Evolutionary conservation across 2,113 vertebrate genomes (phyloP).

Genomic region (Pterocles orientalis): DNA sequence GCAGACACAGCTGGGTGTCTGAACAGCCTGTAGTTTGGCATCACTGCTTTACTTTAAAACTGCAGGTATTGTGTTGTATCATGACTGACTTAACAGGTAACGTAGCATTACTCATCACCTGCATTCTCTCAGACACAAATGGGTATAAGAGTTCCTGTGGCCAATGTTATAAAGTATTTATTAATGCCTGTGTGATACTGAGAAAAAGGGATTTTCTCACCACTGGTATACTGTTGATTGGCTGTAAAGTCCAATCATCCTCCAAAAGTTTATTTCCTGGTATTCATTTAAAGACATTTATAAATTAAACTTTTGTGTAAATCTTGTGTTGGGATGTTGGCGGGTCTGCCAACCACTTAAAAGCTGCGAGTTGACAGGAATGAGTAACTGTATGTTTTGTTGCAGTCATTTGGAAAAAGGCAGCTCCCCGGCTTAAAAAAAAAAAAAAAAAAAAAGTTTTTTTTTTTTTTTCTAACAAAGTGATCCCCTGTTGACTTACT

Average conservation of each 20-base stretch:
- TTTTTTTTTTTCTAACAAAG: background rate
- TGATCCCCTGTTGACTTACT: background rate
- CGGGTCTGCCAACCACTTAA: background rate
- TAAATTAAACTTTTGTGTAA: background rate
- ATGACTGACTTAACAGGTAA: background rate
- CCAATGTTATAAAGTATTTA: background rate
- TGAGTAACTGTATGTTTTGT: background rate
- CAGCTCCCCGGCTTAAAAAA: background rate
- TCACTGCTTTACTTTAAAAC: background rate
- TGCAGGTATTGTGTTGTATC: rapidly evolving
- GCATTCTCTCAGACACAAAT: background rate
- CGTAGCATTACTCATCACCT: background rate
- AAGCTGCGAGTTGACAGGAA: background rate
- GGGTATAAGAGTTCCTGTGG: background rate
- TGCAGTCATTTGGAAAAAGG: background rate
- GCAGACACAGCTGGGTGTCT: background rate
- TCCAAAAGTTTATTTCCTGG: background rate
- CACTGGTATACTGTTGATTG: background rate
- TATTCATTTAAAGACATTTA: background rate
- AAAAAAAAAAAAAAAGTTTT: background rate
- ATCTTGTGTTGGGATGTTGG: background rate
- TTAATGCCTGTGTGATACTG: background rate
- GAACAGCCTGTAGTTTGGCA: background rate
- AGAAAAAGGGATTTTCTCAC: background rate
- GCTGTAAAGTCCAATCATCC: background rate